Evolutionary conservation across 2,797 vertebrate genomes (phyloP), one percentile per base, ranked within the genome.

Genomic region (Columba guinea): DNA sequence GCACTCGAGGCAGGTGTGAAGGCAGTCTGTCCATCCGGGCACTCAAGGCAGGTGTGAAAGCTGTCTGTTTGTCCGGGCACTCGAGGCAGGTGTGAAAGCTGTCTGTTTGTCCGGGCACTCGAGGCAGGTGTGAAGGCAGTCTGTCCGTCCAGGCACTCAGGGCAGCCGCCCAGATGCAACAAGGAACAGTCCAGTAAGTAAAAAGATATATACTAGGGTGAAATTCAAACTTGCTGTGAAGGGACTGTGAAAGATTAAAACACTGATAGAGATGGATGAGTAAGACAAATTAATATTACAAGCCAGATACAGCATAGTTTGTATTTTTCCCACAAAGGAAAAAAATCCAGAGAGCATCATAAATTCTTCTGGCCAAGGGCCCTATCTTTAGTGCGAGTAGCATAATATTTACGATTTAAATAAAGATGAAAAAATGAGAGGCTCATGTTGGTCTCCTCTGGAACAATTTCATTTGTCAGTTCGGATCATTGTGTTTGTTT

Each of bases 101-200:
- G 39, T 41, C 39, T 41, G 39, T 41, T 14, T 15, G 14, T 41
- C 39, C 14, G 14, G 39, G 14, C 39, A 41, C 39, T 41, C 5
- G 39, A 7, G 39, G 39, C 39, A 41, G 65, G 27, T 32, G 52
- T n/a, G 16, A 34, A 49, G 48, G 34, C 13, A 10, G 55, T 10
- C 23, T 5, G 37, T 7, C 10, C 39, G 14, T 22, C 2, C 17
- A 34, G 18, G 23, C 34, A 7, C 5, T 1, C 20, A 3, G 6
- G 6, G 13, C 27, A 34, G 39, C 39, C 39, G 13, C 39, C 39
- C 39, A 14, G 13, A 51, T 35, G 30, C 13, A 59, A 13, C 18
- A 83, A 55, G 59, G 64, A 68, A 21, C 18, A 7, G 5, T 64
- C 76, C 27, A 52, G 15, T 24, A 41, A 59, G 9, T 67, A 51